Evolutionary conservation across 1,140 invertebrate species (phyloP).

Genomic region (Magallana gigas): DNA sequence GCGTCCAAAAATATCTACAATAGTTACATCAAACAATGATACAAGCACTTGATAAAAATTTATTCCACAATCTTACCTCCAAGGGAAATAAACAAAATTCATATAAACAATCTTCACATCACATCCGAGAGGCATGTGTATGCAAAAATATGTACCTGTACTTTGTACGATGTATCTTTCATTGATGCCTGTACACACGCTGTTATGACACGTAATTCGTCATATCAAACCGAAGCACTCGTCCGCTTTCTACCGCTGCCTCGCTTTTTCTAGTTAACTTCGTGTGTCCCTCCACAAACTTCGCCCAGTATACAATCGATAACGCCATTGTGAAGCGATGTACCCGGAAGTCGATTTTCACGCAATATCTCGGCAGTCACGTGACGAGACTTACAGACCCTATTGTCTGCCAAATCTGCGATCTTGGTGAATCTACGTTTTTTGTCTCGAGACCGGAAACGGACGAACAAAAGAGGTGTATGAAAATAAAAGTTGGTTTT

Average conservation of each 20-base stretch:
- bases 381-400: slow-evolving; percentile 37
- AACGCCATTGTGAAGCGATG: slow-evolving; percentile 26
- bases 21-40: too few species aligned
- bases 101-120: background rate
- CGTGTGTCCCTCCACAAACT: slow-evolving; percentile 48
- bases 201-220: slow-evolving; percentile 13
- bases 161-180: slow-evolving; percentile 41
- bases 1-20: slow-evolving; percentile 42
- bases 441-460: too few species aligned
- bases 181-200: slow-evolving; percentile 9
- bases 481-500: too few species aligned
- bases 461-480: too few species aligned
- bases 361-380: slow-evolving; percentile 32
- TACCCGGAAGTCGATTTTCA: slow-evolving; percentile 38
- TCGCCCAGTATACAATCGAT: slow-evolving; percentile 43
- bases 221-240: slow-evolving; percentile 36
- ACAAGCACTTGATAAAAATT: background rate
- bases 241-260: slow-evolving; percentile 43
- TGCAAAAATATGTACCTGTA: slow-evolving; percentile 5
- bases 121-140: background rate
- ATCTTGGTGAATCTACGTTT: too few species aligned
- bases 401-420: background rate
- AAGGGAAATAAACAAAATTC: background rate
- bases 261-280: slow-evolving; percentile 43
- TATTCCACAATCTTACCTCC: background rate